phyloP scores from a whole-genome alignment of 2,113 vertebrate genomes.

The Ceuthmochares aereus region DNA sequence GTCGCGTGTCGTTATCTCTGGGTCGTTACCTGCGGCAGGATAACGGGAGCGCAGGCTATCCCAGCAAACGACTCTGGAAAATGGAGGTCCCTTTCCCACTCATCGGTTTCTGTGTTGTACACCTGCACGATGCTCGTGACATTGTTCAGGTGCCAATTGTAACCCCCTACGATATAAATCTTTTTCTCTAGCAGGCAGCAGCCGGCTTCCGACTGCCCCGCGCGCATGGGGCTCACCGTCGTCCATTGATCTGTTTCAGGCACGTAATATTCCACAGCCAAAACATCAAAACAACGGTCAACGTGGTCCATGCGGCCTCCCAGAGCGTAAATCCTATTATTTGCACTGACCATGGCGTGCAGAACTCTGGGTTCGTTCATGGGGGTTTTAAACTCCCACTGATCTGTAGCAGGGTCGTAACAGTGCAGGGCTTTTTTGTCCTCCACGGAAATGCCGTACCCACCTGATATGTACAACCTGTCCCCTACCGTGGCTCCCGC shows the following conservation, averaged over 20 bases:
- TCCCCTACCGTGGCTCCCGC: slow-evolving; percentile 85
- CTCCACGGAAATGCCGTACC: slow-evolving; percentile 93
- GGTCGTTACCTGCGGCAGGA: slow-evolving; percentile 84
- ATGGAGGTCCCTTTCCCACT: slow-evolving; percentile 97
- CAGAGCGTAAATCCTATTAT: slow-evolving; percentile 84
- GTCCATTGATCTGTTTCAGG: slow-evolving; percentile 95
- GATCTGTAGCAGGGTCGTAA: slow-evolving; percentile 84
- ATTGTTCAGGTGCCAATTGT: slow-evolving; percentile 98
- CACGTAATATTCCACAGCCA: slow-evolving; percentile 91
- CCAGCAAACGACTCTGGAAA: slow-evolving; percentile 96
- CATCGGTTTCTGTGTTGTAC: slow-evolving; percentile 92
- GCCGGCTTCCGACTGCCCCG: slow-evolving; percentile 93
- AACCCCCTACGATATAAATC: slow-evolving; percentile 93
- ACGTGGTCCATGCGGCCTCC: slow-evolving; percentile 97
- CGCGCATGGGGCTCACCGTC: slow-evolving; percentile 90
- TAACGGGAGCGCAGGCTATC: slow-evolving; percentile 85
- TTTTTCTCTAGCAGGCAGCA: slow-evolving; percentile 90
- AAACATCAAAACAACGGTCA: slow-evolving; percentile 93
- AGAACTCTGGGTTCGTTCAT: slow-evolving; percentile 96
- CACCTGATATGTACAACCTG: slow-evolving; percentile 90
- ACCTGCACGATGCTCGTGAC: slow-evolving; percentile 97
- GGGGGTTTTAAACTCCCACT: slow-evolving; percentile 90
- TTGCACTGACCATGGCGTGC: slow-evolving; percentile 88
- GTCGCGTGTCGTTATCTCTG: slow-evolving; percentile 68
- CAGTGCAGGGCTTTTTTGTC: slow-evolving; percentile 95